Conservation (phyloP, 2,113 vertebrate genomes). For the Larimichthys polyactis region DNA sequence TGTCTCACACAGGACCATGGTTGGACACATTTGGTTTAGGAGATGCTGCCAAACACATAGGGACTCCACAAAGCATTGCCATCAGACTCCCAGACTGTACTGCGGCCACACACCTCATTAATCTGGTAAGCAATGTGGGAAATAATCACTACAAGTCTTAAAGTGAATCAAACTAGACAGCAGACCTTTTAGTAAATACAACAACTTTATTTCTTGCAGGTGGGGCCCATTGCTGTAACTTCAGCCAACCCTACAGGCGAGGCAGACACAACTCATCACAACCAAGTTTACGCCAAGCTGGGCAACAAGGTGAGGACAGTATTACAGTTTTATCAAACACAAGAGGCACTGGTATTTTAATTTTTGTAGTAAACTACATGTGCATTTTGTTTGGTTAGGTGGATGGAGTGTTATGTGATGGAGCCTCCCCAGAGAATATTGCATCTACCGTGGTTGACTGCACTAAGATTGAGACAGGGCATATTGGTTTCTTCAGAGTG, state of each 20-base stretch:
- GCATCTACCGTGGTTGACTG: conserved; percentile 95
- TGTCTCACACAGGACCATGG: conserved; percentile 85
- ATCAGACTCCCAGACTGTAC: conserved; percentile 91
- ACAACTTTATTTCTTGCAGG: conserved; percentile 75
- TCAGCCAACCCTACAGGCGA: conserved; percentile 94
- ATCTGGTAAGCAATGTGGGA: conserved; percentile 79
- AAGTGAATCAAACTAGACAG: neutral
- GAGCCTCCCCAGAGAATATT: conserved; percentile 91
- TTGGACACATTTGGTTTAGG: conserved; percentile 89
- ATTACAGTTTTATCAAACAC: conserved; percentile 1
- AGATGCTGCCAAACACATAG: conserved; percentile 89
- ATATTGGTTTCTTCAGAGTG: conserved; percentile 90
- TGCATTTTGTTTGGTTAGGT: conserved; percentile 79
- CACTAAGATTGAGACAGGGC: conserved; percentile 89
- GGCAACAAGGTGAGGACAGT: conserved; percentile 86
- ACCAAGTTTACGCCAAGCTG: conserved; percentile 92
- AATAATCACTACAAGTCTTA: neutral
- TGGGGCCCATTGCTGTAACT: conserved; percentile 91
- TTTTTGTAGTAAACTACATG: neutral
- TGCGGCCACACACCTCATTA: conserved; percentile 90
- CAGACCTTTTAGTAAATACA: neutral
- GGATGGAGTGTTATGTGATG: conserved; percentile 91
- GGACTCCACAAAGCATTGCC: conserved; percentile 90
- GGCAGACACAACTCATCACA: conserved; percentile 94
- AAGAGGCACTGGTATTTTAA: neutral